Percentiles rank a stretch among this genome's conserved stretches.
Conservation (phyloP, 2,888 invertebrate species). For the Zaprionus lineosus region DNA sequence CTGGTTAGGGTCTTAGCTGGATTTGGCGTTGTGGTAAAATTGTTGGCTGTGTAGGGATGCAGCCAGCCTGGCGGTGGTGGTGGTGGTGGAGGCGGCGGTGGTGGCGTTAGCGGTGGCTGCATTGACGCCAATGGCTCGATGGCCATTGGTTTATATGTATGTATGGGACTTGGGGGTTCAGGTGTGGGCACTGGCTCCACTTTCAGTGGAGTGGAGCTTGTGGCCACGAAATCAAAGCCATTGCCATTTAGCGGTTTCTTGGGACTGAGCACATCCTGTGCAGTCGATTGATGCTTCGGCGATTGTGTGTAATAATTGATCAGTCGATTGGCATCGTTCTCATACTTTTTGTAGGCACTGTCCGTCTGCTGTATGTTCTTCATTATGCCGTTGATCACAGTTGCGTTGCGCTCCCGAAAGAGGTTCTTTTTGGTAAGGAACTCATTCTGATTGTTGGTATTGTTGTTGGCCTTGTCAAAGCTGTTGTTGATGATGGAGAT, state of each 20-base stretch:
- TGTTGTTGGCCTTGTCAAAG: slow-evolving; percentile 75
- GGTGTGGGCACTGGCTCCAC: slow-evolving; percentile 48
- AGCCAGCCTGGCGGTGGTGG: slow-evolving; percentile 77
- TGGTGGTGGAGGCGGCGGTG: slow-evolving; percentile 78
- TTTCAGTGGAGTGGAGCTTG: slow-evolving; percentile 49
- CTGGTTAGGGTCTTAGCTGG: slow-evolving; percentile 52
- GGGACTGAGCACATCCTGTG: slow-evolving; percentile 64
- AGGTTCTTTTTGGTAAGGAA: slow-evolving; percentile 82
- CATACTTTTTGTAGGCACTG: slow-evolving; percentile 80
- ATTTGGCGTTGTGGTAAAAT: slow-evolving; percentile 34
- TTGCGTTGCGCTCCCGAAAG: slow-evolving; percentile 80
- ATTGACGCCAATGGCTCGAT: slow-evolving; percentile 42
- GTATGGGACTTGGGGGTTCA: slow-evolving; percentile 59
- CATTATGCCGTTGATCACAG: slow-evolving; percentile 81
- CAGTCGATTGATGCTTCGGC: slow-evolving; percentile 73
- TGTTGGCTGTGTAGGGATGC: slow-evolving; percentile 48
- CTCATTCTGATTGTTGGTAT: slow-evolving; percentile 69
- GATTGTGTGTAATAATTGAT: slow-evolving; percentile 81
- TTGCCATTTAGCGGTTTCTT: slow-evolving; percentile 74
- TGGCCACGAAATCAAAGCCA: slow-evolving; percentile 59
- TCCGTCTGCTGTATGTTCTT: slow-evolving; percentile 79
- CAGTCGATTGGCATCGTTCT: slow-evolving; percentile 82
- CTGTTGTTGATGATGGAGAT: slow-evolving; percentile 78
- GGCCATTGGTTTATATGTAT: too few species aligned
- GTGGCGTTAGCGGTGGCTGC: slow-evolving; percentile 51